Conservation (phyloP, 1,140 invertebrate species). For the Magallana angulata region DNA sequence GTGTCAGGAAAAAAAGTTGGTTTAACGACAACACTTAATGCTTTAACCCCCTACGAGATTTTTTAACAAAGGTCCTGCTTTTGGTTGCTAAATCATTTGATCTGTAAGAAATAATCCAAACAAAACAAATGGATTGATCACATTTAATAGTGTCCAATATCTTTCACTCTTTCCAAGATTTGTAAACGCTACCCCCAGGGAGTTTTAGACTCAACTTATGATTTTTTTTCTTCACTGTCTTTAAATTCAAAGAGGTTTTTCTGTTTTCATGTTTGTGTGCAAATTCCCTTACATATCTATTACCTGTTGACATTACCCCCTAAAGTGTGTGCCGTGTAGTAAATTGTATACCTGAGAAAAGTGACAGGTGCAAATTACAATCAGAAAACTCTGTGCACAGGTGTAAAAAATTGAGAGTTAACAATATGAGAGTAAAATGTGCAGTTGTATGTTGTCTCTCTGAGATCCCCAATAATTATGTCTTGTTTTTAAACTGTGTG, state of each 20-base stretch:
- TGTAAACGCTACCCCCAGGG: neutral
- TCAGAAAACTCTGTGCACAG: slow-evolving; percentile 9
- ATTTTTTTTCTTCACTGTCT: neutral
- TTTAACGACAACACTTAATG: neutral
- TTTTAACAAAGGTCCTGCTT: neutral
- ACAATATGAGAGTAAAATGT: neutral
- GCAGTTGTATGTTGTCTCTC: neutral
- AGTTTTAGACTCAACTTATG: slow-evolving; percentile 23
- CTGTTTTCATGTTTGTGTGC: slow-evolving; percentile 22
- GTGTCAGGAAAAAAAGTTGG: neutral
- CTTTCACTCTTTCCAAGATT: neutral
- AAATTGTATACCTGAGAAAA: slow-evolving; percentile 12
- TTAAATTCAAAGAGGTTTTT: slow-evolving; percentile 30
- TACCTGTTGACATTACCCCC: slow-evolving; percentile 25
- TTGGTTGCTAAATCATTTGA: slow-evolving; percentile 33
- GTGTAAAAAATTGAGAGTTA: neutral
- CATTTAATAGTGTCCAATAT: slow-evolving; percentile 28
- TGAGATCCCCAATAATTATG: neutral
- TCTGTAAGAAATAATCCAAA: slow-evolving; percentile 17
- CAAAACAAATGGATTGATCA: slow-evolving; percentile 28
- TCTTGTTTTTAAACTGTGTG: neutral
- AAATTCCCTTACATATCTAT: slow-evolving; percentile 31
- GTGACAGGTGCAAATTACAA: slow-evolving; percentile 29
- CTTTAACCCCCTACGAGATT: slow-evolving; percentile 13
- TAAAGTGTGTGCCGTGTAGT: neutral